These are phyloP conservation scores for Morinoia aosen DNA, from an alignment of 2,888 invertebrate genomes.

Conservation along the genomic window DNA sequence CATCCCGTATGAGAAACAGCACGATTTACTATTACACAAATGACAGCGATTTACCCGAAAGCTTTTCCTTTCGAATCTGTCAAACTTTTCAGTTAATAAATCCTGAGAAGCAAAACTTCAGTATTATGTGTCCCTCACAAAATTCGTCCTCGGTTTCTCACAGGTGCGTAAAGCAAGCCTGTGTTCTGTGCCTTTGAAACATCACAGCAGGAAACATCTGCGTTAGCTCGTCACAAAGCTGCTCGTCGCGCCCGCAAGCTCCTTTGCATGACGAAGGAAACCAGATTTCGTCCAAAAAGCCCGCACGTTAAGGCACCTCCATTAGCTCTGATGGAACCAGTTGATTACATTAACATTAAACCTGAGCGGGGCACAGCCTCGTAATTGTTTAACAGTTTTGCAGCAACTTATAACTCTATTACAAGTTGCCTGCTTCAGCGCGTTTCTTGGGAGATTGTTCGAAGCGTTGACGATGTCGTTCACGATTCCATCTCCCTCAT, in stretches of 20 bases:
- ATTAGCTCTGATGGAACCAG: not conserved
- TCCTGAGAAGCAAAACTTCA: not conserved
- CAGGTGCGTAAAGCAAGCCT: too few relatives aligned
- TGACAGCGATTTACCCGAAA: not conserved
- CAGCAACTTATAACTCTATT: not conserved
- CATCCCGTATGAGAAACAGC: too few relatives aligned
- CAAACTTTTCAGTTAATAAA: not conserved
- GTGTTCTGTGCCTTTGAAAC: not conserved
- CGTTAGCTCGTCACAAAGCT: not conserved
- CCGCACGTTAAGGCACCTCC: not conserved
- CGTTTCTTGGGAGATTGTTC: not conserved
- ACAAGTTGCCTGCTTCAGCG: not conserved
- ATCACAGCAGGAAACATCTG: not conserved
- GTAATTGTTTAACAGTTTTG: not conserved
- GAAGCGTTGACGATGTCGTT: not conserved
- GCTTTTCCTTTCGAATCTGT: not conserved
- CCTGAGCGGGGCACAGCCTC: not conserved
- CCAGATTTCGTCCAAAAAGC: not conserved
- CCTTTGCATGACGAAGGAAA: not conserved
- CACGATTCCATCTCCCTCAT: not conserved
- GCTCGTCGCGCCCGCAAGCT: not conserved
- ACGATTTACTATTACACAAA: not conserved
- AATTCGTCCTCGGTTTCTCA: not conserved
- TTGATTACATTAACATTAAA: not conserved
- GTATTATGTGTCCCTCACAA: not conserved